Percentiles rank a stretch among this genome's conserved stretches.
Evolutionary conservation across 2,888 invertebrate species (phyloP).

Genomic region (Hemithea aestivaria): DNA sequence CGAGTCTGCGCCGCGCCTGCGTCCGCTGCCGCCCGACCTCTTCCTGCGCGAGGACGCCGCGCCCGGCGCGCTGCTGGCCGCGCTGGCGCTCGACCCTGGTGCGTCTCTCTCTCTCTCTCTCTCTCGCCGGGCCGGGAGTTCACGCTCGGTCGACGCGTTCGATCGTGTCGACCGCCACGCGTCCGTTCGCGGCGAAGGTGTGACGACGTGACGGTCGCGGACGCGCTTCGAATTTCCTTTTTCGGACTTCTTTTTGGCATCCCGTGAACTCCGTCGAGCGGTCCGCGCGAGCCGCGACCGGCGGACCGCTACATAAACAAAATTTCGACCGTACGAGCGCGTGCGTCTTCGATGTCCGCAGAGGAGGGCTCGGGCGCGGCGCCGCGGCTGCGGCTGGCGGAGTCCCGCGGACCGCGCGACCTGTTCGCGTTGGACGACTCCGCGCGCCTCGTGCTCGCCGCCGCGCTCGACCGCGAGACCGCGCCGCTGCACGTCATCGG

Average conservation of each 20-base stretch:
- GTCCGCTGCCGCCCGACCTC: slow-evolving; percentile 86
- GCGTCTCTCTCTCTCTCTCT: background rate
- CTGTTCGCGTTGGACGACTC: slow-evolving; percentile 85
- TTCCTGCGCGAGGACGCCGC: slow-evolving; percentile 87
- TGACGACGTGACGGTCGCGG: too few relatives aligned
- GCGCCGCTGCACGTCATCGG: slow-evolving; percentile 85
- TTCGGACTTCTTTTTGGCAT: too few relatives aligned
- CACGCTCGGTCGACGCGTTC: too few relatives aligned
- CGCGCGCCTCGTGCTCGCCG: slow-evolving; percentile 86
- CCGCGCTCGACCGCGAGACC: slow-evolving; percentile 87
- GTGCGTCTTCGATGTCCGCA: background rate
- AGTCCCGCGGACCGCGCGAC: slow-evolving; percentile 73
- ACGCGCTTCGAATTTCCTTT: too few relatives aligned
- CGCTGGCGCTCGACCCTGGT: slow-evolving; percentile 34
- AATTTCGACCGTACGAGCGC: too few relatives aligned
- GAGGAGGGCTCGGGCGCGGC: slow-evolving; percentile 23
- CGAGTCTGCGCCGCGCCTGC: slow-evolving; percentile 86
- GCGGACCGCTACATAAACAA: too few relatives aligned
- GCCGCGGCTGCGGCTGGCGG: slow-evolving; percentile 39
- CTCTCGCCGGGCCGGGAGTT: too few relatives aligned
- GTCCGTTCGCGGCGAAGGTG: too few relatives aligned
- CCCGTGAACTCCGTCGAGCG: too few relatives aligned
- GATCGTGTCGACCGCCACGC: too few relatives aligned
- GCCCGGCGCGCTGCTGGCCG: slow-evolving; percentile 64
- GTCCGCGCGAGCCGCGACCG: too few relatives aligned